Evolutionary conservation across 2,888 invertebrate species (phyloP).

Genomic region (Dioctria linearis): DNA sequence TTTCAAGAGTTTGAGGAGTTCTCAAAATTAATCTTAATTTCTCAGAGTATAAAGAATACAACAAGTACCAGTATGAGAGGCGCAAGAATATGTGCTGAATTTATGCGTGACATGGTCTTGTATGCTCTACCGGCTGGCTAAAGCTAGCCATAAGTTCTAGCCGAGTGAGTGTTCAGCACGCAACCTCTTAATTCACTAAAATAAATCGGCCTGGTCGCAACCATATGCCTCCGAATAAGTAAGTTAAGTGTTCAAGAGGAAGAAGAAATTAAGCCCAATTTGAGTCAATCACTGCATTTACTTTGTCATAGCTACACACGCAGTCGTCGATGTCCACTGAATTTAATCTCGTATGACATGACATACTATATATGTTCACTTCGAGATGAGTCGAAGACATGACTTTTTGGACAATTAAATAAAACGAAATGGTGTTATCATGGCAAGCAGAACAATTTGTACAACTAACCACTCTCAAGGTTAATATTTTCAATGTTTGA

Average conservation of each 20-base stretch:
- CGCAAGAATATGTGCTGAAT: constrained; percentile 46
- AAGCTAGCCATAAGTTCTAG: constrained; percentile 6
- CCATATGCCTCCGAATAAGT: constrained; percentile 60
- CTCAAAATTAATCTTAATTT: constrained; percentile 52
- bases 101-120: constrained; percentile 40
- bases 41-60: constrained; percentile 26
- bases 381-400: constrained; percentile 3
- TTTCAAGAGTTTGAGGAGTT: constrained; percentile 25
- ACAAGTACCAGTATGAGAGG: constrained; percentile 48
- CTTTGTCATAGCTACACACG: constrained; percentile 59
- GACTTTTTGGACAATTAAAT: constrained; percentile 45
- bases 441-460: constrained; percentile 44
- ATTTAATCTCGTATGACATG: constrained; percentile 45
- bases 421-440: constrained; percentile 46
- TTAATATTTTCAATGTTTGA: background rate
- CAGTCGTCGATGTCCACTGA: constrained; percentile 45
- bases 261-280: constrained; percentile 66
- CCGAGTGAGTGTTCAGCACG: constrained; percentile 53
- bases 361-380: constrained; percentile 1
- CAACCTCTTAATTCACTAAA: constrained; percentile 59
- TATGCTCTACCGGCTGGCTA: background rate
- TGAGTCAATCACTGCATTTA: constrained; percentile 64
- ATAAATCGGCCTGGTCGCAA: constrained; percentile 57
- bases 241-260: constrained; percentile 64
- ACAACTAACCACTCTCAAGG: background rate